Base-by-base conservation (phyloP, 2,888 invertebrate species). In the Bombylius discolor region DNA sequence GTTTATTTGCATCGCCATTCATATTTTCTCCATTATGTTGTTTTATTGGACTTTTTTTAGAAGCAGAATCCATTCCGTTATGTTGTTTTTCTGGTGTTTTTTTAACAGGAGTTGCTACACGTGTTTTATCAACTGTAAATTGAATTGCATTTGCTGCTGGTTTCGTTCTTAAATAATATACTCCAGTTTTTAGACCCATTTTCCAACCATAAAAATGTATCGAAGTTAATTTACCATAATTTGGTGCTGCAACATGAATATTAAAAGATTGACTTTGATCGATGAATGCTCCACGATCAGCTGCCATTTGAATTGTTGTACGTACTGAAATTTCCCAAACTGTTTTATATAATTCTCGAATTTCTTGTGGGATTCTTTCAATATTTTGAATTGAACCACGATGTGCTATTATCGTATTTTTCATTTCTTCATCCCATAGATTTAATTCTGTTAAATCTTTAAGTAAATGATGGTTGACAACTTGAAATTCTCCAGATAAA, bases 161-260 rank as follows among this genome's bases (percentile, higher is more conserved):
- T 70, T 95, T 96, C 0, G 96, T 97, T 52, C 97, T 81, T 61
- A 99, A 77, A 71, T 99, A 98, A 73, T 99, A 99, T 97, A 99
- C 97, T 52, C 99, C 99, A 3, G 98, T 99, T 77, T 99, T 99
- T 57, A 99, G 77, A 5, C 98, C 98, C 75, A 87, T 81, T 76
- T 90, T 87, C 99, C 99, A 99, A 0, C 91, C 92, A 71, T 92
- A 91, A 74, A 99, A 99, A 75, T 99, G 99, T 83, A 99, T 98
- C 4, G 97, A 97, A 4, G 95, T 91, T 55, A 99, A 77, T 70
- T 93, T 93, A 6, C 89, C 93, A 69, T 91, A 91, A 68, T 87
- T 91, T 6, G 99, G 94, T 69, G 91, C 87, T 6, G 93, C 96
- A 57, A 99, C 91, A 73, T 98, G 96, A 61, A 99, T 85, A 72